A percentile compares a stretch with the other conserved stretches of the same genome.
These are phyloP conservation scores for Rugalucina vietnamica DNA, from an alignment of 2,888 invertebrate genomes.

Conservation along the genomic window DNA sequence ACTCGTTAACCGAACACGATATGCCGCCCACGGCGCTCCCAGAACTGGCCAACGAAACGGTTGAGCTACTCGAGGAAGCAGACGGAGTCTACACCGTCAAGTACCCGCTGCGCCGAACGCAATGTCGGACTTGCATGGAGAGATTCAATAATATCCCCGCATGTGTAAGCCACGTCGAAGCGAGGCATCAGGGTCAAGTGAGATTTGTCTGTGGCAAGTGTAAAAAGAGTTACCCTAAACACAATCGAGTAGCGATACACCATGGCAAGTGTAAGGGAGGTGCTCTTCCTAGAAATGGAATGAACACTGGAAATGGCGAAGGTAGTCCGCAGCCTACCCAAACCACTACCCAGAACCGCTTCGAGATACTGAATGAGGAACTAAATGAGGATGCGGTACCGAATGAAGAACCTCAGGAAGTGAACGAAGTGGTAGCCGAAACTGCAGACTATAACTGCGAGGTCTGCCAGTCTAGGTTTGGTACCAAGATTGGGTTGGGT, in stretches of 20 bases:
- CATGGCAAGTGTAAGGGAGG: neutral
- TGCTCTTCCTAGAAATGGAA: neutral
- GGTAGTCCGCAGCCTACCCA: neutral
- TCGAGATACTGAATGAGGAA: neutral
- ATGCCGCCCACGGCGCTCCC: neutral
- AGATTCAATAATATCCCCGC: neutral
- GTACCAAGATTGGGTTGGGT: neutral
- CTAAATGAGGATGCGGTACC: no score
- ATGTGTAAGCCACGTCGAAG: neutral
- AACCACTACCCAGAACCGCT: neutral
- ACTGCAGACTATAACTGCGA: neutral
- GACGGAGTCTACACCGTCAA: neutral
- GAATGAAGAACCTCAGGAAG: neutral
- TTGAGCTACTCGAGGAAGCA: neutral
- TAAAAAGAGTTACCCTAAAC: neutral
- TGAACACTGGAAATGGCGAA: neutral
- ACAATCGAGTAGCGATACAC: conserved; percentile 1
- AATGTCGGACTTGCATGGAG: conserved; percentile 7
- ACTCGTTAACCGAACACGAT: neutral
- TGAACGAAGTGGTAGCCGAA: neutral
- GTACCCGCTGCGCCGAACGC: neutral
- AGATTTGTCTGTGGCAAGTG: conserved; percentile 8
- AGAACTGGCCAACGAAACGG: neutral
- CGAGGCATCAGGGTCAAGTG: neutral
- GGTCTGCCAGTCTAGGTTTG: neutral